Conservation (phyloP, 1,140 invertebrate species). For the Stratiolaelaps scimitus region DNA sequence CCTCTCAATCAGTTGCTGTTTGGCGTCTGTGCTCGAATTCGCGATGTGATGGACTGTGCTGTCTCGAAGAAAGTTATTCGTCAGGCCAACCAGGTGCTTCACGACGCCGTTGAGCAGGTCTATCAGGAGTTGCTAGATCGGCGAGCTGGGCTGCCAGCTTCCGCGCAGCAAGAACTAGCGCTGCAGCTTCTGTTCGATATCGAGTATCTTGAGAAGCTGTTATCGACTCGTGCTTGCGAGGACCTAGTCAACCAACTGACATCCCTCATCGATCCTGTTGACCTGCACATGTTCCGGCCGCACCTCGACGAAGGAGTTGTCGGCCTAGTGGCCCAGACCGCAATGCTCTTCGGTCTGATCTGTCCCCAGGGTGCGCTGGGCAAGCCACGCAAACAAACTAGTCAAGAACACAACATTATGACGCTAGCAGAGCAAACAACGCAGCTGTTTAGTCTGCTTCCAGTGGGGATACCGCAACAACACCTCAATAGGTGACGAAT, state of each 20-base stretch:
- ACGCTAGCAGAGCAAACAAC: neutral
- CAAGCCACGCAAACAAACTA: constrained; percentile 20
- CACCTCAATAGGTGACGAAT: too few relatives aligned
- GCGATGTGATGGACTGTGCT: constrained; percentile 2
- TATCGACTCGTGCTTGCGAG: neutral
- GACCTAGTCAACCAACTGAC: neutral
- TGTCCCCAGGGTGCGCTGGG: constrained; percentile 2
- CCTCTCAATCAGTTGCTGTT: constrained; percentile 19
- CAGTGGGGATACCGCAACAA: neutral
- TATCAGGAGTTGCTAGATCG: constrained; percentile 4
- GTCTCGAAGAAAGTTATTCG: neutral
- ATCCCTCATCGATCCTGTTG: constrained; percentile 1
- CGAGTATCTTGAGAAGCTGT: constrained; percentile 14
- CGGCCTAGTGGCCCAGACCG: constrained; percentile 6
- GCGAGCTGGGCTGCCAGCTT: neutral
- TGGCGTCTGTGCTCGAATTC: neutral
- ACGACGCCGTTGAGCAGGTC: neutral
- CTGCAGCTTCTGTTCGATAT: constrained; percentile 21
- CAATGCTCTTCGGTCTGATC: constrained; percentile 8
- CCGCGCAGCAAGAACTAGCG: constrained; percentile 17
- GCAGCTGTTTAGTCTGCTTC: constrained; percentile 11
- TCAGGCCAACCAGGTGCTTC: neutral
- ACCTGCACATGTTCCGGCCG: constrained; percentile 8
- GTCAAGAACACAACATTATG: constrained; percentile 19
- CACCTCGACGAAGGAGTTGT: constrained; percentile 20